Conservation (phyloP, 2,113 vertebrate genomes). For the Scortum barcoo region DNA sequence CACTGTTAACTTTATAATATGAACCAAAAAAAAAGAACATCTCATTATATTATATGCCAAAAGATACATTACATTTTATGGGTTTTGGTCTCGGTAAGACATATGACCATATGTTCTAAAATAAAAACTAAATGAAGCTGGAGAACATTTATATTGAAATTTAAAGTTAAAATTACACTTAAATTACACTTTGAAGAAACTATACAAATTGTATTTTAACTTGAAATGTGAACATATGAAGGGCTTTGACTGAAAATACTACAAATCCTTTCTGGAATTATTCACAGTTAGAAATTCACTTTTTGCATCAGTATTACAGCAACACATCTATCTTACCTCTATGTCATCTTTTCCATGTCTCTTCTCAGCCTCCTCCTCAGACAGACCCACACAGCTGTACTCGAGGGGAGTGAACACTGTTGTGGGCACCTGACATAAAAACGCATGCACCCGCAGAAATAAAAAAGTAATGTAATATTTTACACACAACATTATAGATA, state of each 20-base stretch:
- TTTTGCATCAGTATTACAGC: neutral
- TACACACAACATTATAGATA: too few species aligned
- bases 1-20: neutral
- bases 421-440: conserved; percentile 89
- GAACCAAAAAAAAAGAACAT: neutral
- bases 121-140: neutral
- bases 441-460: conserved; percentile 31
- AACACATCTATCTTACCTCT: conserved; percentile 83
- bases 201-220: neutral
- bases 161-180: too few species aligned
- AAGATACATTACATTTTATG: neutral
- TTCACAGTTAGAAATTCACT: neutral
- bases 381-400: conserved; percentile 93
- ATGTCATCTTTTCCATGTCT: conserved; percentile 86
- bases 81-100: neutral
- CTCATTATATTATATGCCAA: neutral
- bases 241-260: neutral
- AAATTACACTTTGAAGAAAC: neutral
- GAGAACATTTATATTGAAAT: neutral
- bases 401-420: conserved; percentile 96
- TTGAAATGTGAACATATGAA: conserved; percentile 3
- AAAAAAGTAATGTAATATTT: too few species aligned
- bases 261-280: neutral
- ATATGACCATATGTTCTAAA: neutral
- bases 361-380: conserved; percentile 89